Evolutionary conservation across 2,888 invertebrate species (phyloP).

Genomic region (Harpalus rufipes): DNA sequence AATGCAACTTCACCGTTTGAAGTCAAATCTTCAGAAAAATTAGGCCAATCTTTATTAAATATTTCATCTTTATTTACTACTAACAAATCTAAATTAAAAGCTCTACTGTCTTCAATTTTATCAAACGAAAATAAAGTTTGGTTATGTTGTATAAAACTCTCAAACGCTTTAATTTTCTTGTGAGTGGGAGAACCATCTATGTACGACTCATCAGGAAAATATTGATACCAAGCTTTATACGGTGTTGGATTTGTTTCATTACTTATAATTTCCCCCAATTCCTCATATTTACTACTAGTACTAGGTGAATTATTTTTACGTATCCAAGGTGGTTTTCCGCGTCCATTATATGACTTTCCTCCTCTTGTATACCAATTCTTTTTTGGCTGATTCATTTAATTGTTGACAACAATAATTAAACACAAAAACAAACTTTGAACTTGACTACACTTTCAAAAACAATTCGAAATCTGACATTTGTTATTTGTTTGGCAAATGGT

Average conservation of each 20-base stretch:
- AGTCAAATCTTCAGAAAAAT: constrained; percentile 80
- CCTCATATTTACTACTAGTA: constrained; percentile 1
- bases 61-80: constrained; percentile 79
- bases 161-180: constrained; percentile 79
- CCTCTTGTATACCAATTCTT: constrained; percentile 51
- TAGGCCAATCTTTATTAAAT: constrained; percentile 81
- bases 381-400: constrained; percentile 39
- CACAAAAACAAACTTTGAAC: constrained; percentile 4
- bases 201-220: constrained; percentile 85
- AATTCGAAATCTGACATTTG: constrained; percentile 28
- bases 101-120: constrained; percentile 81
- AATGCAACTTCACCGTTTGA: constrained; percentile 84
- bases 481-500: constrained; percentile 1
- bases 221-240: constrained; percentile 76
- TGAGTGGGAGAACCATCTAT: constrained; percentile 77
- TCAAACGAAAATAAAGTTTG: constrained; percentile 78
- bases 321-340: constrained; percentile 33
- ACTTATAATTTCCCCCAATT: constrained; percentile 26
- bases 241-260: constrained; percentile 32
- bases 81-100: constrained; percentile 81
- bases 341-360: constrained; percentile 44
- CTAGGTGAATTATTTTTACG: constrained; percentile 45
- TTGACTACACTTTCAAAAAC: neutral
- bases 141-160: constrained; percentile 79
- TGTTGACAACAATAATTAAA: constrained; percentile 5